Evolutionary conservation across 2,797 vertebrate species (phyloP), one percentile per base, ranked within the genome.

Genomic region (Scarus forsteni): DNA sequence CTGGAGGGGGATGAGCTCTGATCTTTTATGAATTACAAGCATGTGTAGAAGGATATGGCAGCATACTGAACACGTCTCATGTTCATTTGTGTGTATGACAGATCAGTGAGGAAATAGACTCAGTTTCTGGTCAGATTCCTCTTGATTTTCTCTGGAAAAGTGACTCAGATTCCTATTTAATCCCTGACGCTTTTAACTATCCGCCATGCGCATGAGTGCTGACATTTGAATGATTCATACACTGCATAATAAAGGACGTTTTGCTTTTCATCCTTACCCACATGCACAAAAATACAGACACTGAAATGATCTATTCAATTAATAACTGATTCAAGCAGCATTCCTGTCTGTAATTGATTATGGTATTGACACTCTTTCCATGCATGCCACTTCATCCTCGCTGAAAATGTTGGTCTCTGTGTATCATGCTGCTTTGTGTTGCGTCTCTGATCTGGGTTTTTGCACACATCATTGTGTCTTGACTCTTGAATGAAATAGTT

Each of bases 21-120:
- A 62, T 66, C 68, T 62, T 49, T 69, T 68, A 60, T 75, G 65
- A 83, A 79, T 76, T 72, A 69, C 15, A 51, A 79, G 56, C 43
- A 36, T 51, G 51, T 34, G 50, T 27, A 55, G 48, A 66, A 13
- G 60, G 57, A 70, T 60, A 49, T 46, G 59, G 44, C 0, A 6
- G 50, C n/a, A 49, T 45, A 58, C 34, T n/a, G n/a, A 58, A 52
- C 16, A 36, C 48, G 40, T 75, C 62, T 71, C 16, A 62, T 55
- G 45, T 70, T 12, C 50, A 34, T 52, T 38, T 61, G 46, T 19
- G 34, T 42, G 42, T 52, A 10, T 38, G 43, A 45, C 40, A 49
- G 39, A 11, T 43, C 59, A 35, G 36, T 55, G 60, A 46, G 14
- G 55, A 49, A 38, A 61, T 14, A 36, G 63, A 45, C 34, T 10